Percentiles rank a stretch among this genome's conserved stretches.
Conservation (phyloP, 92 coral and sea anemone genomes). For the Palythoa grandiflora region DNA sequence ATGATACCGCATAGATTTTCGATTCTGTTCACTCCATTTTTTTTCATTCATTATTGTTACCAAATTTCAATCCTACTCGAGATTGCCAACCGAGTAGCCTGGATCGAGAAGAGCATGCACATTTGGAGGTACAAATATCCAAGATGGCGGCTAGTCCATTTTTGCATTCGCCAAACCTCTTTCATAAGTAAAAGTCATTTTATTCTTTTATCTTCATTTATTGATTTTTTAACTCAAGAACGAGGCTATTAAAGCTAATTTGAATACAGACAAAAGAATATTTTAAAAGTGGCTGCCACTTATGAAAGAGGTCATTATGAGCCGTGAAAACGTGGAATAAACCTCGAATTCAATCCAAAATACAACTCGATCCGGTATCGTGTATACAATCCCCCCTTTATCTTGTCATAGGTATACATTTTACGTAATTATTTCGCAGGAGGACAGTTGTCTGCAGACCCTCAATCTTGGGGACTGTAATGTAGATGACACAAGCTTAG, state of each 20-base stretch:
- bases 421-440: slow-evolving; percentile 48
- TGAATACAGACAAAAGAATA: background rate
- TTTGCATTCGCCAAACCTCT: too few relatives aligned
- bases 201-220: too few relatives aligned
- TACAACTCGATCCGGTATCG: background rate
- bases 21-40: too few relatives aligned
- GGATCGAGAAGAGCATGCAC: background rate
- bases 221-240: background rate
- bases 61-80: too few relatives aligned
- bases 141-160: background rate
- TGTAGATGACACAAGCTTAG: slow-evolving; percentile 59
- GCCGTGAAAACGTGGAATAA: too few relatives aligned
- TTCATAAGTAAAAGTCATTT: too few relatives aligned
- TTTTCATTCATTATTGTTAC: too few relatives aligned
- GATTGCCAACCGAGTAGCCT: too few relatives aligned
- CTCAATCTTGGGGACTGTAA: slow-evolving; percentile 71
- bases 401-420: background rate
- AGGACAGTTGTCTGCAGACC: slow-evolving; percentile 63
- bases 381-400: background rate
- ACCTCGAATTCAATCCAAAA: too few relatives aligned
- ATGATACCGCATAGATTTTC: background rate
- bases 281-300: too few relatives aligned
- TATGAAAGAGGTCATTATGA: too few relatives aligned
- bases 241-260: too few relatives aligned
- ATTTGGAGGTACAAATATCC: background rate